phyloP scores from a whole-genome alignment of 2,797 vertebrate species.

The Mustela erminea region DNA sequence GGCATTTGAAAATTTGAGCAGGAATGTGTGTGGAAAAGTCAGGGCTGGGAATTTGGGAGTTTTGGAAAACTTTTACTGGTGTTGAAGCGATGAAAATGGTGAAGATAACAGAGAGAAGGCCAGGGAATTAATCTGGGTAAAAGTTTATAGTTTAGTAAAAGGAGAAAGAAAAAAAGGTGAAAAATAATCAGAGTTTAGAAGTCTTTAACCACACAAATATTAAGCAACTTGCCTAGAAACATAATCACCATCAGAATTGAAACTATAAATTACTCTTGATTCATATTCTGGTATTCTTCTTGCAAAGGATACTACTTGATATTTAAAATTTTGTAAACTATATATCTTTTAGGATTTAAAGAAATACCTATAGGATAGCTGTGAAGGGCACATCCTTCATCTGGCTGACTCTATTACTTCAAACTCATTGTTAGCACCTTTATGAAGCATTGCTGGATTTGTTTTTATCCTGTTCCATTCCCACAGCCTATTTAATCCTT shows the following conservation, averaged over 20 bases:
- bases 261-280: slow-evolving; percentile 22
- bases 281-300: not conserved
- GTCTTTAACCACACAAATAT: slow-evolving; percentile 18
- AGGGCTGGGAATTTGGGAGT: not conserved
- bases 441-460: not conserved
- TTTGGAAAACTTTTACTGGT: not conserved
- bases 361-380: not conserved
- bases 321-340: slow-evolving; percentile 37
- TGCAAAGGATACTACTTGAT: not conserved
- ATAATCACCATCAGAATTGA: not conserved
- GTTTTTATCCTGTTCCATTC: not conserved
- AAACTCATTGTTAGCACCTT: not conserved
- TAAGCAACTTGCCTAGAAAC: not conserved
- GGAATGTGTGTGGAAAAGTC: not conserved
- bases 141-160: not conserved
- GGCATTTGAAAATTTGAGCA: slow-evolving; percentile 21
- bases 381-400: not conserved
- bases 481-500: not conserved
- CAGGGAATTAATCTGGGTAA: slow-evolving; percentile 32
- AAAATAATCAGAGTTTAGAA: slow-evolving; percentile 19
- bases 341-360: slow-evolving; percentile 18
- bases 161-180: slow-evolving; percentile 2
- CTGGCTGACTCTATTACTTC: not conserved
- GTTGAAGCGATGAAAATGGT: slow-evolving; percentile 18
- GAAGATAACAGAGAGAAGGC: not conserved